phyloP scores from a whole-genome alignment of 2,888 invertebrate species.

The Campoplex capitator region DNA sequence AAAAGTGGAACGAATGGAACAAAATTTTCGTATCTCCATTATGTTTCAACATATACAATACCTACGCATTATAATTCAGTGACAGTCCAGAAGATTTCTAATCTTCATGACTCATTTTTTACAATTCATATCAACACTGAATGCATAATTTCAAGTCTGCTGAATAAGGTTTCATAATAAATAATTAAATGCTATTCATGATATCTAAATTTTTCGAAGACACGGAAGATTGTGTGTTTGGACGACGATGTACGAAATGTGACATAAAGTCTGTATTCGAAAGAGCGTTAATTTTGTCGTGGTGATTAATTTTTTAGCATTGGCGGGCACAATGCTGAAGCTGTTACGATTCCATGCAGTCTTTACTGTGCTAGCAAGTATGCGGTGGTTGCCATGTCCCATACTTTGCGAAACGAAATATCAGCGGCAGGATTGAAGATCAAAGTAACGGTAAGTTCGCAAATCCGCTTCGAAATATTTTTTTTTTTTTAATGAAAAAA shows the following conservation, averaged over 20 bases:
- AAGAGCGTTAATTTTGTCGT: not conserved
- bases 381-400: conserved; percentile 85
- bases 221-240: not conserved
- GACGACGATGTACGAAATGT: not conserved
- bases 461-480: not conserved
- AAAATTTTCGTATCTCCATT: too few species aligned
- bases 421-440: conserved; percentile 80
- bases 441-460: conserved; percentile 82
- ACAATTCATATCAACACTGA: not conserved
- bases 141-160: not conserved
- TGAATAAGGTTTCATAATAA: not conserved
- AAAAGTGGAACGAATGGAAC: too few species aligned
- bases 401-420: conserved; percentile 85
- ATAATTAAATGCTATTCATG: not conserved
- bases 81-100: too few species aligned
- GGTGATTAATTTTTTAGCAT: conserved; percentile 71
- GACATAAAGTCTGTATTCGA: not conserved
- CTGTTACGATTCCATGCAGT: conserved; percentile 75
- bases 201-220: not conserved
- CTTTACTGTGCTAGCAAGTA: conserved; percentile 86
- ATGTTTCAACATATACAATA: too few species aligned
- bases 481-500: not conserved
- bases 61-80: too few species aligned
- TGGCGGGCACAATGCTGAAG: conserved; percentile 78
- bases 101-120: too few species aligned